A percentile compares a stretch with the other conserved stretches of the same genome.
Conservation (phyloP, 2,888 invertebrate species). For the Abscondita cerata region DNA sequence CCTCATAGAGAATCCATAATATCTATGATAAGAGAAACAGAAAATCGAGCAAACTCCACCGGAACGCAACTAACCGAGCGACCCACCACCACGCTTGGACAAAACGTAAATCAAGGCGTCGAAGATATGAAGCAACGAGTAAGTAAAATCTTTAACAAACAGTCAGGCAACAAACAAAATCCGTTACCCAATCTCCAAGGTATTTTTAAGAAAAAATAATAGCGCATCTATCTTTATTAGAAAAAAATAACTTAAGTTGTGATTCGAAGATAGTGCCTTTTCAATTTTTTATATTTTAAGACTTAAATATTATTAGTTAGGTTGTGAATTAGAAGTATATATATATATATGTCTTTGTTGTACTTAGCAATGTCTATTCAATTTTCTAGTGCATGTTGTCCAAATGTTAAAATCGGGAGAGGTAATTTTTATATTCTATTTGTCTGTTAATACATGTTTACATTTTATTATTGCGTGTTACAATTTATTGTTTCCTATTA, state of each 20-base stretch:
- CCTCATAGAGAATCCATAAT: conserved; percentile 62
- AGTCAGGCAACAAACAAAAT: conserved; percentile 54
- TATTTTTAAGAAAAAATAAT: conserved; percentile 60
- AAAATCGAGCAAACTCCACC: conserved; percentile 56
- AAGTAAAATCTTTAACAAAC: conserved; percentile 64
- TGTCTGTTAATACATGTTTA: conserved; percentile 31
- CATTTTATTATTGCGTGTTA: conserved; percentile 34
- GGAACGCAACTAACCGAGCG: conserved; percentile 32
- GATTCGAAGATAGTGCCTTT: conserved; percentile 22
- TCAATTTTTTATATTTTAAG: conserved; percentile 23
- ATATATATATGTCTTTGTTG: conserved; percentile 23
- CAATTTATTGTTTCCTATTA: conserved; percentile 53
- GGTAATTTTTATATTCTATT: conserved; percentile 33
- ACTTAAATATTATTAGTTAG: conserved; percentile 15
- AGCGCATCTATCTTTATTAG: conserved; percentile 1
- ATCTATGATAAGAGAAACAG: conserved; percentile 63
- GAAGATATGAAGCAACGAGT: conserved; percentile 68
- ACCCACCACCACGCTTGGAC: conserved; percentile 44
- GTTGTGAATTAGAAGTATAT: conserved; percentile 29
- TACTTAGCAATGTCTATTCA: conserved; percentile 30
- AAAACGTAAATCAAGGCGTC: conserved; percentile 62
- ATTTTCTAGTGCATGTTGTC: conserved; percentile 16
- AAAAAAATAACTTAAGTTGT: conserved; percentile 5
- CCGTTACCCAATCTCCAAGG: conserved; percentile 57
- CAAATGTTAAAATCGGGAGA: conserved; percentile 21